A percentile compares a stretch with the other conserved stretches of the same genome.
Evolutionary conservation across 2,888 invertebrate species (phyloP).

Genomic region (Standfussiana lucernea): DNA sequence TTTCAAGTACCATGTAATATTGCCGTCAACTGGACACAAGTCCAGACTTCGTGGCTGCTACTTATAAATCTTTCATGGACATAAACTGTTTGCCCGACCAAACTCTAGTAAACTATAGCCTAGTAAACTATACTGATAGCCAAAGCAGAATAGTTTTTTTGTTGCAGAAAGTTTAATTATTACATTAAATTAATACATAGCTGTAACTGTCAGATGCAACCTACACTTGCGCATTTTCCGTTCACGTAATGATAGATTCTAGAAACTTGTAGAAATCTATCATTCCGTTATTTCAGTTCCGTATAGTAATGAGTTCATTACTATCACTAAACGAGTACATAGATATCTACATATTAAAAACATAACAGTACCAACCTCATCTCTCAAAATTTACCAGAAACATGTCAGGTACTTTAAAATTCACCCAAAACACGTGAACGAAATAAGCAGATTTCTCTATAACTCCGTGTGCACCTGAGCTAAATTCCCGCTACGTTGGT

Average conservation of each 20-base stretch:
- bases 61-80: too few relatives aligned
- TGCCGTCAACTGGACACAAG: too few relatives aligned
- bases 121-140: neutral
- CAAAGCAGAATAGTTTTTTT: neutral
- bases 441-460: slow-evolving; percentile 64
- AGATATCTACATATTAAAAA: neutral
- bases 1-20: too few relatives aligned
- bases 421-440: slow-evolving; percentile 34
- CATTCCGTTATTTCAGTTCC: too few relatives aligned
- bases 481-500: slow-evolving; percentile 76
- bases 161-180: neutral
- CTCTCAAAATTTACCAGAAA: slow-evolving; percentile 19
- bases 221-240: neutral
- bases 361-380: slow-evolving; percentile 25
- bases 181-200: neutral
- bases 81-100: too few relatives aligned
- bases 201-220: neutral
- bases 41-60: too few relatives aligned
- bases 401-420: slow-evolving; percentile 31
- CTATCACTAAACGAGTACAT: neutral
- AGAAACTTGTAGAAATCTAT: too few relatives aligned
- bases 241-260: neutral
- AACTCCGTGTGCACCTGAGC: slow-evolving; percentile 69
- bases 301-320: too few relatives aligned
- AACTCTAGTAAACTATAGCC: neutral